Conservation (phyloP, 2,888 invertebrate genomes). For the Apotomis turbidana region DNA sequence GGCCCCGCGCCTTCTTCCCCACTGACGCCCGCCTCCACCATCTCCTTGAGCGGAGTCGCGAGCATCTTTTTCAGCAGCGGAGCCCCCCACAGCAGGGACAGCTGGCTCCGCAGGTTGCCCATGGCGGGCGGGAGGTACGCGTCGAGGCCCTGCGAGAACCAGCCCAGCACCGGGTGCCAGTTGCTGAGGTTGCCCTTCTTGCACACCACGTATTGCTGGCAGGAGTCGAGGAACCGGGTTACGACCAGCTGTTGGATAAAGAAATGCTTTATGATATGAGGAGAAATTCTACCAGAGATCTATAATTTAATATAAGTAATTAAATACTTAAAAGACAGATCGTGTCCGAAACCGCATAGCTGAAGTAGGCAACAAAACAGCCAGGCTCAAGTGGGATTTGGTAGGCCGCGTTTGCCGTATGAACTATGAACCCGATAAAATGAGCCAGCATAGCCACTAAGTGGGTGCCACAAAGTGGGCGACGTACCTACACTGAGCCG, state of each 20-base stretch:
- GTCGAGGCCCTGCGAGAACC: conserved; percentile 93
- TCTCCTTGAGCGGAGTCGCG: conserved; percentile 77
- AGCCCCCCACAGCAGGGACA: conserved; percentile 88
- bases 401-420: too few relatives aligned
- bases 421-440: too few relatives aligned
- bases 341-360: too few relatives aligned
- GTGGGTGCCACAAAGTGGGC: too few relatives aligned
- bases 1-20: conserved; percentile 80
- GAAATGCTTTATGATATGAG: neutral
- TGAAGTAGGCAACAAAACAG: too few relatives aligned
- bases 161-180: conserved; percentile 99
- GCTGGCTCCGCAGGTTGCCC: conserved; percentile 88
- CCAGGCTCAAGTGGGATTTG: too few relatives aligned
- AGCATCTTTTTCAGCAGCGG: conserved; percentile 72
- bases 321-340: too few relatives aligned
- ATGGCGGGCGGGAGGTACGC: conserved; percentile 88
- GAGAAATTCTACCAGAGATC: too few relatives aligned
- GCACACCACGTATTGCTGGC: conserved; percentile 95
- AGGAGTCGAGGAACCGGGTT: conserved; percentile 93
- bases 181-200: conserved; percentile 96
- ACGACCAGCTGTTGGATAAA: conserved; percentile 87
- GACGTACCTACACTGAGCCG: too few relatives aligned
- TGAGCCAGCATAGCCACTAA: too few relatives aligned
- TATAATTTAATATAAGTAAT: too few relatives aligned
- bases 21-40: conserved; percentile 76